Base-by-base conservation (phyloP, 1,140 invertebrate genomes). In the Whitmania pigra region DNA sequence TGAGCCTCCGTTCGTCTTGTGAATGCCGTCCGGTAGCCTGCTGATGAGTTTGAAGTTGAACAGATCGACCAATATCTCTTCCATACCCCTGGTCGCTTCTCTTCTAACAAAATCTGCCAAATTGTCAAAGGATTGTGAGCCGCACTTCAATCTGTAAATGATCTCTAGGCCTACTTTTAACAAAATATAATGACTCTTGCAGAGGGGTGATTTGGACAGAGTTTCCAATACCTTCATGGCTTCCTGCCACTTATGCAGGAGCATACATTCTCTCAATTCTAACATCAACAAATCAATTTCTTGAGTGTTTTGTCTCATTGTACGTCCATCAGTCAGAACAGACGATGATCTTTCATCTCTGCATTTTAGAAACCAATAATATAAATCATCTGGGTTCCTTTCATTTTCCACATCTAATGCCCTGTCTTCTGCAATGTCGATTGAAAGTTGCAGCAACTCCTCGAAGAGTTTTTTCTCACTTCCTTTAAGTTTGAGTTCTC, bases 251-350 rank as follows among this genome's bases (percentile, higher is more conserved):
- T 31, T 63, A 25, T 63, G 57, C 9, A 22, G 22, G 5, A 63
- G 57, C 29, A 63, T 22, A 18, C 57, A 63, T 63, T 63, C 57
- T 63, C 57, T 63, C 15, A 63, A 63, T 25, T 25, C 22, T 25
- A 63, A 25, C 22, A 63, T 13, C 13, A 63, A 15, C 57, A 25
- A 22, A 31, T 63, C 15, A n/a, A 22, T 63, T 4, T 63, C 57
- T 63, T 63, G 22, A 15, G 43, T 49, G 43, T 49, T 49, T 13
- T 49, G 43, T 1, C 43, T 11, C 15, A 49, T 49, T 11, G 43
- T 11, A 49, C 2, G 43, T 49, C 43, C 43, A 49, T 49, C 43
- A 11, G 5, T 49, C 43, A 49, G 43, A 49, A 49, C 43, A 49
- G 43, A 49, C 15, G 43, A 49, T 18, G 29, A 63, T 31, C 22